Percentiles rank a stretch among this genome's conserved stretches.
These are phyloP conservation scores for Hypanus sabinus DNA, from an alignment of 2,113 vertebrate genomes.

Conservation along the genomic window DNA sequence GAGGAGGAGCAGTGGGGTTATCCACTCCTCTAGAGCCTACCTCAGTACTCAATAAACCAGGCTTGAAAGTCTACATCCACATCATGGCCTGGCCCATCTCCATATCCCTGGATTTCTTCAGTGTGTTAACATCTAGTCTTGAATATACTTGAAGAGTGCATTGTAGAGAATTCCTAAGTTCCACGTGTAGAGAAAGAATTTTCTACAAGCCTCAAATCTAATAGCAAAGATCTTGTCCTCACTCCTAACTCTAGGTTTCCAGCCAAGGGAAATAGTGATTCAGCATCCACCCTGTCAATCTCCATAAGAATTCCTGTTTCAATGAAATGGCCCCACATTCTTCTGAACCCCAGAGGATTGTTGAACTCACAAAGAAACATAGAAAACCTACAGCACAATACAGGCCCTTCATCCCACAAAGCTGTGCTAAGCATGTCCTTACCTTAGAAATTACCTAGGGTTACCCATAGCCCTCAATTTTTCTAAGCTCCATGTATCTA, in stretches of 20 bases:
- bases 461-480: too few relatives aligned
- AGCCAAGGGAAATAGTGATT: not conserved
- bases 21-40: not conserved
- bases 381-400: too few relatives aligned
- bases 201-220: not conserved
- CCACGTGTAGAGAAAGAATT: not conserved
- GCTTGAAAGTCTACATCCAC: not conserved
- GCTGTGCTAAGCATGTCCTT: too few relatives aligned
- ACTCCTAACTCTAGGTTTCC: not conserved
- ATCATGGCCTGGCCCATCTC: not conserved
- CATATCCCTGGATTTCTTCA: not conserved
- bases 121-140: not conserved
- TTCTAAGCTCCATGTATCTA: too few relatives aligned
- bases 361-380: too few relatives aligned
- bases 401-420: too few relatives aligned
- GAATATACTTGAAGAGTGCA: not conserved
- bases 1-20: too few relatives aligned
- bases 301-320: not conserved
- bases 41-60: not conserved
- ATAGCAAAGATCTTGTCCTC: not conserved
- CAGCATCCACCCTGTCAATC: not conserved
- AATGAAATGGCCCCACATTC: not conserved
- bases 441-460: too few relatives aligned
- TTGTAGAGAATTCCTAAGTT: not conserved
- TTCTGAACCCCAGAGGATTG: not conserved